Evolutionary conservation across 2,113 vertebrate genomes (phyloP).

Genomic region (Coregonus clupeaformis): DNA sequence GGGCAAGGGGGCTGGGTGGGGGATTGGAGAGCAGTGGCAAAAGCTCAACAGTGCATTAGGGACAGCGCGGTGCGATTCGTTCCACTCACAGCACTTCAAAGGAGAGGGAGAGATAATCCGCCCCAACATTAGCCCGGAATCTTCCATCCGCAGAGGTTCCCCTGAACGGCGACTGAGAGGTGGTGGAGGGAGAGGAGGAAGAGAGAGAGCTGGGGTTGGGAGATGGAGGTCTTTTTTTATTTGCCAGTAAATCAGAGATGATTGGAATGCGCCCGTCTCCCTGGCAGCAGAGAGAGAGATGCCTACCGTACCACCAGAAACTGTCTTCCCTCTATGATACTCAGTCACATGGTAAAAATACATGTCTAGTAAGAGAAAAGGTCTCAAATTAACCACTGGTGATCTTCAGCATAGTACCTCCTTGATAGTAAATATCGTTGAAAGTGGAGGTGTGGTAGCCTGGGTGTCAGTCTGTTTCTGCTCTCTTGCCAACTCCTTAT

Average conservation of each 20-base stretch:
- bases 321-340: too few species aligned
- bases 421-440: too few species aligned
- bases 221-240: conserved; percentile 59
- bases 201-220: conserved; percentile 22
- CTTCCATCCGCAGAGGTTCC: conserved; percentile 23
- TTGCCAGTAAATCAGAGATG: conserved; percentile 61
- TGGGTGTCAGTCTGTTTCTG: too few species aligned
- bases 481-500: too few species aligned
- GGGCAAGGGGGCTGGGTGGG: background rate
- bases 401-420: too few species aligned
- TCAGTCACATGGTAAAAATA: too few species aligned
- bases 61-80: conserved; percentile 62
- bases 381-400: too few species aligned
- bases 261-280: conserved; percentile 47
- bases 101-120: conserved; percentile 60
- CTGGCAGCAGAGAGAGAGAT: background rate
- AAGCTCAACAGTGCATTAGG: conserved; percentile 63
- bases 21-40: conserved; percentile 28
- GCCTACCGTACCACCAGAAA: too few species aligned
- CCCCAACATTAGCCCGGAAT: conserved; percentile 62
- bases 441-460: too few species aligned
- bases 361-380: too few species aligned
- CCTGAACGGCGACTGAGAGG: conserved; percentile 40
- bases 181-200: conserved; percentile 41
- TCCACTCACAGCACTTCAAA: conserved; percentile 72